Percentiles rank a stretch among this genome's conserved stretches.
These are phyloP conservation scores for Trigoniulus corallinus DNA, from an alignment of 1,140 invertebrate species.

Conservation along the genomic window DNA sequence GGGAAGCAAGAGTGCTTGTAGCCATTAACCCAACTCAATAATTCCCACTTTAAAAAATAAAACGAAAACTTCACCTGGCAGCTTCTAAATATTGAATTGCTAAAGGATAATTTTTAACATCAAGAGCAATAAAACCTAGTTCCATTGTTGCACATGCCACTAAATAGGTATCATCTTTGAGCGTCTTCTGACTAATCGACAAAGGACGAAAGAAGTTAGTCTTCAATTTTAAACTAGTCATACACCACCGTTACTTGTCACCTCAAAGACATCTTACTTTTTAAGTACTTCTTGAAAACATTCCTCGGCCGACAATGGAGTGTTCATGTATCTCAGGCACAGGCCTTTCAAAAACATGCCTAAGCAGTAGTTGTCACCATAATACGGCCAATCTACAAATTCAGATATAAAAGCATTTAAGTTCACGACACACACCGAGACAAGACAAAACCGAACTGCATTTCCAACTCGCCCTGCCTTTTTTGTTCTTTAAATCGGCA, in stretches of 20 bases:
- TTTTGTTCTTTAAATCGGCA: slow-evolving; percentile 20
- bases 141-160: not conserved
- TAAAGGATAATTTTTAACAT: not conserved
- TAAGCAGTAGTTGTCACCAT: slow-evolving; percentile 60
- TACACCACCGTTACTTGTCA: slow-evolving; percentile 6
- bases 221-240: too few species aligned
- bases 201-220: too few species aligned
- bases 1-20: too few species aligned
- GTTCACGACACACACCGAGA: not conserved
- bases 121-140: not conserved
- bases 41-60: not conserved
- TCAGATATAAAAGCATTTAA: not conserved
- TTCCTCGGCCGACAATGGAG: slow-evolving; percentile 52
- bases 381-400: slow-evolving; percentile 24
- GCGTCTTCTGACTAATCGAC: not conserved
- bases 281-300: slow-evolving; percentile 45
- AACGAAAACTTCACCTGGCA: not conserved
- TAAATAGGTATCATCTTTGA: not conserved
- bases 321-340: slow-evolving; percentile 55
- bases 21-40: too few species aligned
- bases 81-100: not conserved
- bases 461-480: slow-evolving; percentile 15
- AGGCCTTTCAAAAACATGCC: slow-evolving; percentile 63
- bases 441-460: not conserved
- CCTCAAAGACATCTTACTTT: slow-evolving; percentile 28